Evolutionary conservation across 2,888 invertebrate genomes (phyloP).

Genomic region (Tuberolachnus salignus): DNA sequence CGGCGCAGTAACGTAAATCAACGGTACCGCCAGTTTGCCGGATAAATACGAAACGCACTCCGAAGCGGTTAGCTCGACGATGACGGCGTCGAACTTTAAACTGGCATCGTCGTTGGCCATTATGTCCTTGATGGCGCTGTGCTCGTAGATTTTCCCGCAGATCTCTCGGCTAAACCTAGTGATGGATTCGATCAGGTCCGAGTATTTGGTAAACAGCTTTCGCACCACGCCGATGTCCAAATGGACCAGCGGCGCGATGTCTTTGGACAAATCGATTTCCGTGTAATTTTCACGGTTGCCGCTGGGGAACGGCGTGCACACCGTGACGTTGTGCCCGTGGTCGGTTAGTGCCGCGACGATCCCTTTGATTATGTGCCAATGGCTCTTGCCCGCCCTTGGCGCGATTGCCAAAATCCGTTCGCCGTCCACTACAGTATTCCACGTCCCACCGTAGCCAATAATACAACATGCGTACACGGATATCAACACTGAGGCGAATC

Average conservation of each 20-base stretch:
- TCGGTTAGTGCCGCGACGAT: slow-evolving; percentile 1
- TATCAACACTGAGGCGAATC: too few relatives aligned
- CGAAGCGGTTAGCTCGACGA: slow-evolving; percentile 3
- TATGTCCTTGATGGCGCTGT: neutral
- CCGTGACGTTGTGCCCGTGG: neutral
- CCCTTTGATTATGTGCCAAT: slow-evolving; percentile 26
- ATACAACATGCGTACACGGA: too few relatives aligned
- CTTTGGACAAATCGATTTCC: neutral
- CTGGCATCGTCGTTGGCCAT: too few relatives aligned
- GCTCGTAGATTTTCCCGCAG: neutral
- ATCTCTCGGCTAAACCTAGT: neutral
- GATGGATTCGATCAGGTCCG: neutral
- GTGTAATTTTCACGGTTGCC: slow-evolving; percentile 16
- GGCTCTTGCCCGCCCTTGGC: neutral
- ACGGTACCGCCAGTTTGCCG: neutral
- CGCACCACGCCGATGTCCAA: neutral
- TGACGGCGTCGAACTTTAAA: neutral
- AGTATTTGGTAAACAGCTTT: neutral
- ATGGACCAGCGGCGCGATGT: neutral
- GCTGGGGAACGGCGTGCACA: neutral
- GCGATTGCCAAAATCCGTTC: slow-evolving; percentile 1
- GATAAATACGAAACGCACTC: slow-evolving; percentile 3
- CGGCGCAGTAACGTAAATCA: neutral
- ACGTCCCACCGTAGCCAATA: too few relatives aligned
- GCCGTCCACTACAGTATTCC: neutral